Conservation (phyloP, 2,113 vertebrate genomes). For the Phalacrocorax pelagicus region DNA sequence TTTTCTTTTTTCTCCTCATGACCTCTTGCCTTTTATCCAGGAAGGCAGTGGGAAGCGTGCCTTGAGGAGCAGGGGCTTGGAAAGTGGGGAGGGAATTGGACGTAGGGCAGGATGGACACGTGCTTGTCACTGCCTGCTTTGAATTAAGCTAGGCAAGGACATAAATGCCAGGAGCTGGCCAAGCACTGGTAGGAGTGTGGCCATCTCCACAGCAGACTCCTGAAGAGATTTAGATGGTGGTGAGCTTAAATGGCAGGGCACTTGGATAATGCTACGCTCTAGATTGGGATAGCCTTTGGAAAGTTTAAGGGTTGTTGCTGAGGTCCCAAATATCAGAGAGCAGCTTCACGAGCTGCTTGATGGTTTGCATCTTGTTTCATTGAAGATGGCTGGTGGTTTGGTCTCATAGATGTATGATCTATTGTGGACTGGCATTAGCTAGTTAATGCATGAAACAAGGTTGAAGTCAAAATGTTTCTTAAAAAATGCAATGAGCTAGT, state of each 20-base stretch:
- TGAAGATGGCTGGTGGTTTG: not conserved
- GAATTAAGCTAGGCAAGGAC: not conserved
- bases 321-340: not conserved
- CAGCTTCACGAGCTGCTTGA: not conserved
- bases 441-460: not conserved
- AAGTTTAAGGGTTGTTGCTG: not conserved
- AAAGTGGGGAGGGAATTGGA: not conserved
- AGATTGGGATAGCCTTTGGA: not conserved
- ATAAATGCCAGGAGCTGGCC: not conserved
- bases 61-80: not conserved
- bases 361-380: not conserved
- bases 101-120: not conserved
- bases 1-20: not conserved
- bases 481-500: not conserved
- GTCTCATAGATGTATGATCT: not conserved
- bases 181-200: accelerated
- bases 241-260: not conserved
- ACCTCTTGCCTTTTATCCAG: slow-evolving; percentile 5
- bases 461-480: not conserved
- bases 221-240: not conserved
- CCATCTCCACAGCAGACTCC: not conserved
- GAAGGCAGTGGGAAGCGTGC: not conserved
- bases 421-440: not conserved
- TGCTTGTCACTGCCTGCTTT: accelerated
- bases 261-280: accelerated